A percentile compares a stretch with the other conserved stretches of the same genome.
Evolutionary conservation across 2,797 vertebrate species (phyloP).

Genomic region (Trachops cirrhosus): DNA sequence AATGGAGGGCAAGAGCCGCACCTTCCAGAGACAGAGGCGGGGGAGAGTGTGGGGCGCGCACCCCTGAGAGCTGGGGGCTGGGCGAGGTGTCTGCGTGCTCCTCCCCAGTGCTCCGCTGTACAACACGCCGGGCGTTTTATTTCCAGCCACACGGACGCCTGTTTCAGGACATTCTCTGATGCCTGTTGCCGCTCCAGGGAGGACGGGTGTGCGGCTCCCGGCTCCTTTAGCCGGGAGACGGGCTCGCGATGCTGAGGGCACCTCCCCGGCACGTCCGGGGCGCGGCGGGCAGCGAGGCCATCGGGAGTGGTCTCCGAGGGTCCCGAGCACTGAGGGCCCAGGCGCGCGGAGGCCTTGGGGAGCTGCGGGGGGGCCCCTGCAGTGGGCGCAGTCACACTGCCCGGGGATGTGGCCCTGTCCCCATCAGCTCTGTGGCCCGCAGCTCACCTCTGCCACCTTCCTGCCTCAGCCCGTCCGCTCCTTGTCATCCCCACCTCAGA

Average conservation of each 20-base stretch:
- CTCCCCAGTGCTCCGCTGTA: neutral
- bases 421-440: neutral
- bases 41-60: neutral
- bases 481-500: neutral
- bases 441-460: neutral
- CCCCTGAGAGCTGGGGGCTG: neutral
- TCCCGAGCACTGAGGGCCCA: rapidly evolving
- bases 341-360: neutral
- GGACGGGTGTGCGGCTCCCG: conserved; percentile 39
- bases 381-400: neutral
- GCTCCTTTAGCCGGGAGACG: conserved; percentile 55
- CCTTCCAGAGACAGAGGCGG: neutral
- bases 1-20: neutral
- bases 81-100: neutral
- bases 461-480: neutral
- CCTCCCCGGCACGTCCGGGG: neutral
- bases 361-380: neutral
- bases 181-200: conserved; percentile 59
- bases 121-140: conserved; percentile 5
- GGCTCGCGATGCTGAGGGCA: conserved; percentile 25
- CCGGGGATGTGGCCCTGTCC: neutral
- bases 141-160: conserved; percentile 44
- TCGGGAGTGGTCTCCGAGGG: neutral
- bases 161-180: conserved; percentile 58
- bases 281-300: neutral